phyloP scores from a whole-genome alignment of 1,140 invertebrate genomes.

The Drosophila takahashii region DNA sequence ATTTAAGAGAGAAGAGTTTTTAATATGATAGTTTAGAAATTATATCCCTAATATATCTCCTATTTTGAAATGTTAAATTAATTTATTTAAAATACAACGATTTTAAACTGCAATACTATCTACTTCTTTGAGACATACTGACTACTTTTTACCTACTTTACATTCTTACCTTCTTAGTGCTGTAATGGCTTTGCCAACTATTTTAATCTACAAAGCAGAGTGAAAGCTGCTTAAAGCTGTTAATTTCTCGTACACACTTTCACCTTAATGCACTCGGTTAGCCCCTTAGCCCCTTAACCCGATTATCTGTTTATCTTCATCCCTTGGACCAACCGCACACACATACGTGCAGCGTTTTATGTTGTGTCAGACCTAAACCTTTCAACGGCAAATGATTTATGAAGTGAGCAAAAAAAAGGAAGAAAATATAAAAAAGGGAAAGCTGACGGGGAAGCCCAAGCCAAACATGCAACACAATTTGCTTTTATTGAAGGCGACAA shows the following conservation, averaged over 20 bases:
- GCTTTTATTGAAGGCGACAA: slow-evolving; percentile 79
- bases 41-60: too few species aligned
- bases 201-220: slow-evolving; percentile 15
- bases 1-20: too few species aligned
- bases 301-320: slow-evolving; percentile 54
- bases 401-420: slow-evolving; percentile 59
- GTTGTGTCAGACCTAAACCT: slow-evolving; percentile 67
- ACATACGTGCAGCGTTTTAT: slow-evolving; percentile 39
- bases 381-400: slow-evolving; percentile 78
- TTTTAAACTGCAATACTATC: too few species aligned
- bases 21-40: too few species aligned
- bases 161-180: background rate
- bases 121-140: background rate
- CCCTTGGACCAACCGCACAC: slow-evolving; percentile 2
- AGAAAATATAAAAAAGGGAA: slow-evolving; percentile 10
- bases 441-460: slow-evolving; percentile 39
- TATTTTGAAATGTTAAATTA: too few species aligned
- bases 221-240: slow-evolving; percentile 10
- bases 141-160: background rate
- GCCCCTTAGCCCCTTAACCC: slow-evolving; percentile 60
- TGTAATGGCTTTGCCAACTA: slow-evolving; percentile 2
- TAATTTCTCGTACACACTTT: slow-evolving; percentile 49
- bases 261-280: slow-evolving; percentile 48
- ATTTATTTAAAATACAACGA: too few species aligned
- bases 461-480: slow-evolving; percentile 80